Percentiles rank a stretch among this genome's conserved stretches.
Evolutionary conservation across 2,113 vertebrate species (phyloP).

Genomic region (Terrapene triunguis): DNA sequence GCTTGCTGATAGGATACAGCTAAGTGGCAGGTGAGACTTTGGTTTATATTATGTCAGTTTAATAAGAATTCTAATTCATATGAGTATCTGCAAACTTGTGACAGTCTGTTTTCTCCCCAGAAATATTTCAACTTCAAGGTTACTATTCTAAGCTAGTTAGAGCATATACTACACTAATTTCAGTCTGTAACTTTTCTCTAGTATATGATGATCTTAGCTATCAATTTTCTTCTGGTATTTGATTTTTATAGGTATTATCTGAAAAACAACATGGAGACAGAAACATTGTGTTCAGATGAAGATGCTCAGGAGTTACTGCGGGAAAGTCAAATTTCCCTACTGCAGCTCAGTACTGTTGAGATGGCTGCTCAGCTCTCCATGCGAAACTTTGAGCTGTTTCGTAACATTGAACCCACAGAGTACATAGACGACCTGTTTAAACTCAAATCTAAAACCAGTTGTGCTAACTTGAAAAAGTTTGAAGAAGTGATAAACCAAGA

Average conservation of each 20-base stretch:
- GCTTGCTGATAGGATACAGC: constrained; percentile 96
- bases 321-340: constrained; percentile 92
- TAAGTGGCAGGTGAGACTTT: constrained; percentile 90
- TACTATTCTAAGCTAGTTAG: background rate
- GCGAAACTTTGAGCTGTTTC: constrained; percentile 96
- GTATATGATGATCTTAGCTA: fast-evolving
- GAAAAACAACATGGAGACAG: constrained; percentile 99
- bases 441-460: constrained; percentile 89
- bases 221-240: background rate
- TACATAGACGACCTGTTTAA: constrained; percentile 98
- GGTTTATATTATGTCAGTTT: background rate
- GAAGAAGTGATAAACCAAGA: constrained; percentile 99
- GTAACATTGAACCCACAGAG: constrained; percentile 96
- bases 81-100: background rate
- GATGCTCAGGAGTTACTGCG: constrained; percentile 95
- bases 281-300: constrained; percentile 97
- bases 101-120: background rate
- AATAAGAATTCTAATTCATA: background rate
- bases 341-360: constrained; percentile 97
- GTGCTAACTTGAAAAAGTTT: constrained; percentile 93
- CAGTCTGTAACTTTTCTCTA: background rate
- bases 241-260: constrained; percentile 90
- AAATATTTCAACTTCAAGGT: background rate
- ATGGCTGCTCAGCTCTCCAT: constrained; percentile 97
- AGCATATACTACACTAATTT: background rate